phyloP scores from a whole-genome alignment of 2,113 vertebrate genomes.

The Cololabis saira region DNA sequence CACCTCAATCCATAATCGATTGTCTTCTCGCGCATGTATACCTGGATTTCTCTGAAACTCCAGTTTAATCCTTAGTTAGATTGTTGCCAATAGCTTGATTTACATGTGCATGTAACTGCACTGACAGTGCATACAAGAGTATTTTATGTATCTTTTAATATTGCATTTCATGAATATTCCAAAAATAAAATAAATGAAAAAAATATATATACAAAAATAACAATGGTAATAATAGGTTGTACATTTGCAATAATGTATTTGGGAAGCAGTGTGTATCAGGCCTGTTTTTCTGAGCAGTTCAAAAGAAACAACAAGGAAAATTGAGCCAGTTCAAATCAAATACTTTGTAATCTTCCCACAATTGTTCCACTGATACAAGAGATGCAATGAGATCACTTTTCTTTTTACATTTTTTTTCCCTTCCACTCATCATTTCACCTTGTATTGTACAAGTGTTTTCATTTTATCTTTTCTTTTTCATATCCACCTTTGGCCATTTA shows the following conservation, averaged over 20 bases:
- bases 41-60: too few relatives aligned
- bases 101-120: too few relatives aligned
- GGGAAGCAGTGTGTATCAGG: not conserved
- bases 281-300: conserved; percentile 12
- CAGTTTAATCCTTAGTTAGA: too few relatives aligned
- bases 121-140: too few relatives aligned
- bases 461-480: not conserved
- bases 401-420: conserved; percentile 19
- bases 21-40: too few relatives aligned
- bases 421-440: conserved; percentile 22
- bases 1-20: too few relatives aligned
- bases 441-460: not conserved
- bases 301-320: conserved; percentile 35
- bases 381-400: conserved; percentile 40
- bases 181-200: conserved; percentile 13
- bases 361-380: conserved; percentile 42
- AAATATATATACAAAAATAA: not conserved
- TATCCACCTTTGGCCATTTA: conserved; percentile 18
- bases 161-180: too few relatives aligned
- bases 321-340: conserved; percentile 54
- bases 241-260: conserved; percentile 39
- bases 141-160: too few relatives aligned
- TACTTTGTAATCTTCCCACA: conserved; percentile 35
- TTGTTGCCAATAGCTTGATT: too few relatives aligned
- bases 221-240: conserved; percentile 34